These are phyloP conservation scores for Drosophila eohydei DNA, from an alignment of 2,888 invertebrate genomes.

Conservation along the genomic window DNA sequence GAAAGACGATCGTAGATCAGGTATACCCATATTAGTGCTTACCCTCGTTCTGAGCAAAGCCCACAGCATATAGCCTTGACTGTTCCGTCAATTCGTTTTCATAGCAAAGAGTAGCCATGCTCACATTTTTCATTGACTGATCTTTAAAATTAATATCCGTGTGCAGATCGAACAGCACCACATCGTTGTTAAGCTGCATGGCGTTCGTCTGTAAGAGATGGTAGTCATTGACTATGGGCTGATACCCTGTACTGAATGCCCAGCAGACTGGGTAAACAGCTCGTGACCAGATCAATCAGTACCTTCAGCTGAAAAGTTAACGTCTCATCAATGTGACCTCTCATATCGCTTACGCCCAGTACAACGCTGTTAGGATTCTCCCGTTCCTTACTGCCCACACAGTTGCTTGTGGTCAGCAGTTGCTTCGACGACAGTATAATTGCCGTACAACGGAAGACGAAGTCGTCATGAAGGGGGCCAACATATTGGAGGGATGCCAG, in stretches of 20 bases:
- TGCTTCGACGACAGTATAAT: conserved; percentile 14
- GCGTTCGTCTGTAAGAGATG: neutral
- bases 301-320: neutral
- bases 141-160: fast-evolving
- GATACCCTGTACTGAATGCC: neutral
- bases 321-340: fast-evolving
- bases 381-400: fast-evolving
- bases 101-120: neutral
- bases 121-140: neutral
- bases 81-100: neutral
- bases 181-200: neutral
- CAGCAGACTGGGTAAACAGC: too few species aligned
- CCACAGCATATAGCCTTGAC: conserved; percentile 14
- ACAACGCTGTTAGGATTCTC: neutral
- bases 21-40: too few species aligned
- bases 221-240: neutral
- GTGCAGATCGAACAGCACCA: neutral
- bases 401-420: conserved; percentile 25
- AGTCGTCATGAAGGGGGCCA: fast-evolving
- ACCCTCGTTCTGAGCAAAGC: conserved; percentile 15
- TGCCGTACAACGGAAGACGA: conserved; percentile 36
- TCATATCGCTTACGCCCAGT: neutral
- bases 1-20: neutral
- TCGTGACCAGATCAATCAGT: neutral
- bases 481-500: conserved; percentile 1